phyloP scores from a whole-genome alignment of 1,140 invertebrate species.

The Drosophila quadrilineata region DNA sequence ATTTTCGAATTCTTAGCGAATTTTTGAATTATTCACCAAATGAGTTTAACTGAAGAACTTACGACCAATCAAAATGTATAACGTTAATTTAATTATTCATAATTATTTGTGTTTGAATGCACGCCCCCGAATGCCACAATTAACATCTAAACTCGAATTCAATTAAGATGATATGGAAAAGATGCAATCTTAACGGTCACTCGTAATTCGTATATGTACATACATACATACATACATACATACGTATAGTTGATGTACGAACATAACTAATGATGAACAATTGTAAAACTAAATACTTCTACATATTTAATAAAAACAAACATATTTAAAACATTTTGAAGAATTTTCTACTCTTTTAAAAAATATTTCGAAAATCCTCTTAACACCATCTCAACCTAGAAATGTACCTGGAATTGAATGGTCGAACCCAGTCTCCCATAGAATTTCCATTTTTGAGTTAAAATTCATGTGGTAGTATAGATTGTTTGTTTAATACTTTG shows the following conservation, averaged over 20 bases:
- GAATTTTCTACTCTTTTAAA: too few relatives aligned
- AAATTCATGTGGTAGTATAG: too few relatives aligned
- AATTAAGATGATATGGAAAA: conserved; percentile 32
- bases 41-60: too few relatives aligned
- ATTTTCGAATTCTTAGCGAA: too few relatives aligned
- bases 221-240: too few relatives aligned
- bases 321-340: conserved; percentile 1
- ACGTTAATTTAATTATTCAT: conserved; percentile 1
- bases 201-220: conserved; percentile 28
- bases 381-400: too few relatives aligned
- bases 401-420: too few relatives aligned
- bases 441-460: too few relatives aligned
- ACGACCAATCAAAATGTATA: conserved; percentile 33
- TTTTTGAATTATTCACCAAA: too few relatives aligned
- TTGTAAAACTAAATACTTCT: conserved; percentile 55
- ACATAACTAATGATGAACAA: conserved; percentile 47
- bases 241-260: conserved; percentile 42
- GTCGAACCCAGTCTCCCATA: too few relatives aligned
- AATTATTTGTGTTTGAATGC: conserved; percentile 23
- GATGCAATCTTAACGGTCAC: conserved; percentile 27
- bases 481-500: conserved; percentile 62
- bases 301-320: conserved; percentile 52
- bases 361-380: too few relatives aligned
- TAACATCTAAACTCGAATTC: conserved; percentile 25
- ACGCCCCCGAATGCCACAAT: conserved; percentile 33